Conservation (phyloP, 2,888 invertebrate species). For the Ischnura elegans region DNA sequence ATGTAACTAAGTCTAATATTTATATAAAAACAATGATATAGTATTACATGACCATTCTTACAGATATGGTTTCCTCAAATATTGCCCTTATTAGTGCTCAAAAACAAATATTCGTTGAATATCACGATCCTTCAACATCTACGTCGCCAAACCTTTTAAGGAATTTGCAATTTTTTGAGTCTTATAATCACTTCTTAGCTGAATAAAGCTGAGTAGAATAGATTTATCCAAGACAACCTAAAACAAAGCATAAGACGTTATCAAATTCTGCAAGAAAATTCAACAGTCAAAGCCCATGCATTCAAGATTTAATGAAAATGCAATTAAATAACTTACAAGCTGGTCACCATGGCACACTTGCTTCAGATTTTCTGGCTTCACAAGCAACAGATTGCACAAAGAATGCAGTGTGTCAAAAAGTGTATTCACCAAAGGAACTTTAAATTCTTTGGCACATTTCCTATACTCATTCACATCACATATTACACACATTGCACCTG, state of each 20-base stretch:
- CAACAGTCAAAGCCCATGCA: constrained; percentile 30
- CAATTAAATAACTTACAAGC: constrained; percentile 91
- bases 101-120: constrained; percentile 43
- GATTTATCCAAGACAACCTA: constrained; percentile 95
- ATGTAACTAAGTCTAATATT: constrained; percentile 7
- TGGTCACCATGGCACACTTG: constrained; percentile 97
- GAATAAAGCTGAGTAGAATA: constrained; percentile 94
- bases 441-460: constrained; percentile 89
- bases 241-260: constrained; percentile 74
- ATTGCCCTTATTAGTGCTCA: not conserved
- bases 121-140: constrained; percentile 67
- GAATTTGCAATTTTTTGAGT: constrained; percentile 87
- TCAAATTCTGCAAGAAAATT: not conserved
- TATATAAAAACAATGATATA: constrained; percentile 15
- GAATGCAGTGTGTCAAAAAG: constrained; percentile 98
- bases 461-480: constrained; percentile 99
- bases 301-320: constrained; percentile 49
- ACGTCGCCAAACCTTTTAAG: constrained; percentile 77
- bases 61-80: not conserved
- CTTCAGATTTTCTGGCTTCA: constrained; percentile 96
- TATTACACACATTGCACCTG: constrained; percentile 97
- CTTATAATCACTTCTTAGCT: constrained; percentile 96
- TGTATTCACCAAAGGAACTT: constrained; percentile 88
- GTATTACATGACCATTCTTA: constrained; percentile 12
- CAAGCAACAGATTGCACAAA: constrained; percentile 95